These are phyloP conservation scores for Mesorhabditis spiculigera DNA, from an alignment of 2,888 invertebrate genomes.

Conservation along the genomic window DNA sequence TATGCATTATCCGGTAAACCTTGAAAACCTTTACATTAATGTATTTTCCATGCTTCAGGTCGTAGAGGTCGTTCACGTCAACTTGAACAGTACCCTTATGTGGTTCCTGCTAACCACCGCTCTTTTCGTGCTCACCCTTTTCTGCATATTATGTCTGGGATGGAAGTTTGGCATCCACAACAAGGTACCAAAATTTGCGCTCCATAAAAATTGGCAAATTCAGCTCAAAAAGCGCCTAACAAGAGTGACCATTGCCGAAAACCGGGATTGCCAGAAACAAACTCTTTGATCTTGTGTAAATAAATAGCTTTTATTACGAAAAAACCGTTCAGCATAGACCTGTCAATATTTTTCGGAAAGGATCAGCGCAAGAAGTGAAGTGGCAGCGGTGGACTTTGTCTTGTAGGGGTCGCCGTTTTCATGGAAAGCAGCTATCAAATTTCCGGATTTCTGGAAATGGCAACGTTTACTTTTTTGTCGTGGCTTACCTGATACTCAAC, in stretches of 20 bases:
- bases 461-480: too few relatives aligned
- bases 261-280: neutral
- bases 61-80: neutral
- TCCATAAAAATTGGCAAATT: neutral
- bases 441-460: too few relatives aligned
- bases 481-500: neutral
- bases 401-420: neutral
- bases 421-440: too few relatives aligned
- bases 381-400: neutral
- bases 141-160: neutral
- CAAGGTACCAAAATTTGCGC: neutral
- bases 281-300: too few relatives aligned
- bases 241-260: neutral
- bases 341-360: neutral
- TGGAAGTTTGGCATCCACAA: neutral
- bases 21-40: neutral
- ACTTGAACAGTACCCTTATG: neutral
- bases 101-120: neutral
- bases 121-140: neutral
- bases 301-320: neutral
- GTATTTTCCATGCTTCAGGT: constrained; percentile 1
- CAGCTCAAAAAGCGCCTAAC: neutral
- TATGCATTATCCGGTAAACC: neutral
- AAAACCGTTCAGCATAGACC: neutral
- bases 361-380: neutral